These are phyloP conservation scores for Odocoileus hemionus DNA, from an alignment of 2,113 vertebrate genomes.

Conservation along the genomic window DNA sequence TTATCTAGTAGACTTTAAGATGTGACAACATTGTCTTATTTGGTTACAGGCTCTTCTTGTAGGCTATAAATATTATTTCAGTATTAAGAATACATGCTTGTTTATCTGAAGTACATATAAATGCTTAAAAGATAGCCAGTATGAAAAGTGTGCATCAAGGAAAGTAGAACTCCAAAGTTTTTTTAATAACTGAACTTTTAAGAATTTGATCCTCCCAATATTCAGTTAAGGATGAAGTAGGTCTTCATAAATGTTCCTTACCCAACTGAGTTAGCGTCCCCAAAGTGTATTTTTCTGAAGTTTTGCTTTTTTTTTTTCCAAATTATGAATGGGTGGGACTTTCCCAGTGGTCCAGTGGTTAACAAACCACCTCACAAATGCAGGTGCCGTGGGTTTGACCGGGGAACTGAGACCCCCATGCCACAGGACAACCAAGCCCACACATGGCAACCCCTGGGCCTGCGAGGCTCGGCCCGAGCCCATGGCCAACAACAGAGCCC, in stretches of 20 bases:
- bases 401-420: neutral
- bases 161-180: neutral
- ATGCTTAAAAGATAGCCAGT: neutral
- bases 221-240: neutral
- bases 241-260: neutral
- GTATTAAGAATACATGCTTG: neutral
- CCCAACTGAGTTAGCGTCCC: neutral
- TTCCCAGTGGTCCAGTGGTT: neutral
- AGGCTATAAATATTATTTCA: constrained; percentile 24
- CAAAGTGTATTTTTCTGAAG: neutral
- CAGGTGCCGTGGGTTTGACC: neutral
- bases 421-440: neutral
- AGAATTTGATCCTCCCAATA: neutral
- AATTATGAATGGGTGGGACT: neutral
- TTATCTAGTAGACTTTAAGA: neutral
- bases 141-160: neutral
- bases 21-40: constrained; percentile 8
- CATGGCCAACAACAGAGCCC: neutral
- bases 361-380: neutral
- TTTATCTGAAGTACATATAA: neutral
- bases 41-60: constrained; percentile 22
- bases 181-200: neutral
- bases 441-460: accelerated
- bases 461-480: too few relatives aligned
- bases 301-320: neutral